phyloP scores from a whole-genome alignment of 1,140 invertebrate genomes.

The Ceratoteleas bidentatus region DNA sequence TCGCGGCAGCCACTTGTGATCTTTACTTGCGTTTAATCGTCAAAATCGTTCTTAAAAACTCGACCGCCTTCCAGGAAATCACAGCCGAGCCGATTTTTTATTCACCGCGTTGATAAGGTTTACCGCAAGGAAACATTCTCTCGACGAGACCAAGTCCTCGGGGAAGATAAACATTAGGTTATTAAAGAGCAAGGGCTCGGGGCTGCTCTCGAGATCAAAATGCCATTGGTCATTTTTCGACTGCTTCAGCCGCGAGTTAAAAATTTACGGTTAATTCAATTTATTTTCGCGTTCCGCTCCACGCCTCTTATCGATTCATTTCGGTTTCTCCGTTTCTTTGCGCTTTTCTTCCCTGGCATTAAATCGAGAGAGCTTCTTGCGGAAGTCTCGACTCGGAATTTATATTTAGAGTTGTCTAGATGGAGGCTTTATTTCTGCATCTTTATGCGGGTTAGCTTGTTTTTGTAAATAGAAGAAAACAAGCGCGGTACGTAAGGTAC shows the following conservation, averaged over 20 bases:
- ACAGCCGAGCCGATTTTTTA: background rate
- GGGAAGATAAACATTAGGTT: slow-evolving; percentile 28
- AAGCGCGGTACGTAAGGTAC: no score
- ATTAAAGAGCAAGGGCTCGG: slow-evolving; percentile 31
- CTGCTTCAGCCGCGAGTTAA: background rate
- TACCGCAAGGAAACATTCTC: slow-evolving; percentile 7
- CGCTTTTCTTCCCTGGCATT: no score
- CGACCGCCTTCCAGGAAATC: background rate
- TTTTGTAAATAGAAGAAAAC: no score
- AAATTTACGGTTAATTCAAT: background rate
- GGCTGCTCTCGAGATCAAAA: slow-evolving; percentile 22
- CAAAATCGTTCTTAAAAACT: background rate
- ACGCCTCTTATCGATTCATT: background rate
- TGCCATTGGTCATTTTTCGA: slow-evolving; percentile 17
- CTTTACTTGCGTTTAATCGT: slow-evolving; percentile 1
- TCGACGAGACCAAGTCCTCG: slow-evolving; percentile 20
- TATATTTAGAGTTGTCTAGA: no score
- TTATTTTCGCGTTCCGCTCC: background rate
- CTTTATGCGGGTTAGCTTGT: no score
- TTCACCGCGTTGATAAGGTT: background rate
- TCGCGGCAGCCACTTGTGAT: background rate
- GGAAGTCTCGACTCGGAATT: no score
- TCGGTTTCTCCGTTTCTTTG: background rate
- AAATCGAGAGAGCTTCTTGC: no score
- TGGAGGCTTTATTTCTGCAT: no score